Evolutionary conservation across 37 sponge, comb jelly and placozoan genomes (phyloP).

Genomic region (Hormiphora californensis): DNA sequence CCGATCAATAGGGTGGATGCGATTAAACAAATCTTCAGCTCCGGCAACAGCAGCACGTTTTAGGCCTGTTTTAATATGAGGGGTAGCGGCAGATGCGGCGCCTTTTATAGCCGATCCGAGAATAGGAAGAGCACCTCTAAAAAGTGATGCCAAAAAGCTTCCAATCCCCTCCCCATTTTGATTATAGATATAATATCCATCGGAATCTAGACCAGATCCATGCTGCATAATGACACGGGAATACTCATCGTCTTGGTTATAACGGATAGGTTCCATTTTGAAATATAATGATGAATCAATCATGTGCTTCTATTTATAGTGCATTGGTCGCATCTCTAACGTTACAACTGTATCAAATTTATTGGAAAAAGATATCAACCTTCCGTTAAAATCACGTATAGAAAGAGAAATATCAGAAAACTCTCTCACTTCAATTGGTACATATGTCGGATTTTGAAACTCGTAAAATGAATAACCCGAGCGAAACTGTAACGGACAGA

Average conservation of each 20-base stretch:
- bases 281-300: too few relatives aligned
- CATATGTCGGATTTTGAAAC: not conserved
- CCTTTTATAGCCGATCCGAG: not conserved
- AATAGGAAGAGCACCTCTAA: not conserved
- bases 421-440: constrained; percentile 17
- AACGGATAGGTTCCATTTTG: too few relatives aligned
- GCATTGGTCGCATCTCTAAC: not conserved
- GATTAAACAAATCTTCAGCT: too few relatives aligned
- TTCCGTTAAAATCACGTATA: not conserved
- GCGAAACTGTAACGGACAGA: too few relatives aligned
- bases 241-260: not conserved
- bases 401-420: not conserved
- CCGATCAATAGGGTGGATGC: not conserved
- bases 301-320: too few relatives aligned
- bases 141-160: not conserved
- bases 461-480: not conserved
- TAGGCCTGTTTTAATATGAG: not conserved
- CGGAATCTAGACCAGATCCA: not conserved
- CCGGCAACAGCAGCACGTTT: not conserved
- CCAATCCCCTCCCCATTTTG: not conserved
- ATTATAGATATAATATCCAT: constrained; percentile 13
- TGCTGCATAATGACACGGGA: not conserved
- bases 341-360: not conserved
- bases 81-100: not conserved
- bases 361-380: not conserved